Percentiles rank a stretch among this genome's conserved stretches.
Conservation (phyloP, 2,113 vertebrate species). For the Protomyctophum bolini region DNA sequence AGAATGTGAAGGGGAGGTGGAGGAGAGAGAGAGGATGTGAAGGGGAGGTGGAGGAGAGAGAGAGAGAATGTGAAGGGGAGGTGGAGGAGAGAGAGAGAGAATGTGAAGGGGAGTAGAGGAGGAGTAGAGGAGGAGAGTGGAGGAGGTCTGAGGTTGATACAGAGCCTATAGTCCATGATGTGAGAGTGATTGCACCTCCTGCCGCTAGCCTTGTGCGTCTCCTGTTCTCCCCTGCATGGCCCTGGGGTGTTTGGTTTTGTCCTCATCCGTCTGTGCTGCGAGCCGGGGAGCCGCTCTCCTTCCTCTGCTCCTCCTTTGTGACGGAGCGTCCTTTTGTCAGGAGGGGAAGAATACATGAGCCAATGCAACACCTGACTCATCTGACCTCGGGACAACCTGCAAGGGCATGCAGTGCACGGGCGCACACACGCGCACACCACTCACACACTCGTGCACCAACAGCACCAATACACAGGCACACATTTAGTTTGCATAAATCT, state of each 20-base stretch:
- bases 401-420: background rate
- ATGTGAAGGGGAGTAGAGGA: background rate
- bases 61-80: too few relatives aligned
- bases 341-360: slow-evolving; percentile 23
- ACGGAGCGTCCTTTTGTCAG: slow-evolving; percentile 36
- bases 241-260: slow-evolving; percentile 17
- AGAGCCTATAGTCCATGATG: slow-evolving; percentile 21
- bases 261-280: slow-evolving; percentile 16
- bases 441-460: background rate
- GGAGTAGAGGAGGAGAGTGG: background rate
- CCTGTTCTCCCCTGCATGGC: slow-evolving; percentile 23
- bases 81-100: too few relatives aligned
- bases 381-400: slow-evolving; percentile 35
- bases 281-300: slow-evolving; percentile 1
- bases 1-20: too few relatives aligned
- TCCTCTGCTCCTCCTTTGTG: slow-evolving; percentile 1
- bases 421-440: background rate
- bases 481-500: too few relatives aligned
- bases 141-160: background rate
- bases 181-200: slow-evolving; percentile 58
- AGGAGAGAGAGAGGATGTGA: too few relatives aligned
- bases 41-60: too few relatives aligned
- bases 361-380: slow-evolving; percentile 29
- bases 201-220: background rate
- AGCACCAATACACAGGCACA: background rate